Percentiles rank a stretch among this genome's conserved stretches.
Conservation (phyloP, 2,113 vertebrate species). For the Oncorhynchus kisutch region DNA sequence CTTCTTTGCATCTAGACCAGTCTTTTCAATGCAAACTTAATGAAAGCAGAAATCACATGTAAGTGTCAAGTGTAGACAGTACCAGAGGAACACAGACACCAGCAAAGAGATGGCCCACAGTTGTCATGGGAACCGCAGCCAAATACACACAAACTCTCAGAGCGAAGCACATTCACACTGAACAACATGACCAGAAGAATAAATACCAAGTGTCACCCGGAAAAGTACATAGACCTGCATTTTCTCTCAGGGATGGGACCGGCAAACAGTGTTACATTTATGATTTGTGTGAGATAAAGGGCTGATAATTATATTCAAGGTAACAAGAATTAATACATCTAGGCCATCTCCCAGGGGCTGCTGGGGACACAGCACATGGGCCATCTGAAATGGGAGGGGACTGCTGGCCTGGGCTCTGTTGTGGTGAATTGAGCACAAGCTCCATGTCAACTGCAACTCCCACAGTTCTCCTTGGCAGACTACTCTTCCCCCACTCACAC, state of each 20-base stretch:
- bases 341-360: neutral
- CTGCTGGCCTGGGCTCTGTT: neutral
- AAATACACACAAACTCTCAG: neutral
- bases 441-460: neutral
- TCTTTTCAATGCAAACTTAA: no score
- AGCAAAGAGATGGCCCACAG: neutral
- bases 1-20: no score
- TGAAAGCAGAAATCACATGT: no score
- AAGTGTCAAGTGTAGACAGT: no score
- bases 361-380: neutral
- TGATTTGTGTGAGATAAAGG: conserved; percentile 14
- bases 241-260: conserved; percentile 25
- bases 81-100: neutral
- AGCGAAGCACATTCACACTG: neutral
- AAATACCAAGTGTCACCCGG: conserved; percentile 15
- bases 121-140: neutral
- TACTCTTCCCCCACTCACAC: neutral
- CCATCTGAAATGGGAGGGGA: neutral
- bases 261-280: conserved; percentile 23
- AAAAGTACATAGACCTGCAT: conserved; percentile 19
- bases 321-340: conserved; percentile 23
- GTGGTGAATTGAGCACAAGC: no score
- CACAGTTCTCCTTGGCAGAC: neutral
- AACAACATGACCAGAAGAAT: conserved; percentile 8
- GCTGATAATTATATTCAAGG: conserved; percentile 33